Conservation (phyloP, 2,888 invertebrate genomes). For the Vandiemenella viatica region DNA sequence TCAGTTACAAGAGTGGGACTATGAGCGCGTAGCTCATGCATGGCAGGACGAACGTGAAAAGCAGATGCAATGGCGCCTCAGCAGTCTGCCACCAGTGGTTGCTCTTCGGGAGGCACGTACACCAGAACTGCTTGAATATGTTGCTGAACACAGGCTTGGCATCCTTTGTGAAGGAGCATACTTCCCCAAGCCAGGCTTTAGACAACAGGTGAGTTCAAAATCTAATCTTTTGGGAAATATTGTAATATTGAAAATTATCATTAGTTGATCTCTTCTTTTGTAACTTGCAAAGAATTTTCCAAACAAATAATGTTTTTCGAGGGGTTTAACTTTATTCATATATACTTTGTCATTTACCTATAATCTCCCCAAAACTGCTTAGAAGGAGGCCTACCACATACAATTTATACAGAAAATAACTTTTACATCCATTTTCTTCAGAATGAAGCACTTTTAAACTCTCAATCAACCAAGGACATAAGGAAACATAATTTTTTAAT, state of each 20-base stretch:
- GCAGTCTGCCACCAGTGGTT: conserved; percentile 5
- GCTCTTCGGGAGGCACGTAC: conserved; percentile 4
- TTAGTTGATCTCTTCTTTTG: not conserved
- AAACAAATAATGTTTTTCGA: too few species aligned
- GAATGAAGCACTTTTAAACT: too few species aligned
- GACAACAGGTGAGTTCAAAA: conserved; percentile 11
- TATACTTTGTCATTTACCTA: too few species aligned
- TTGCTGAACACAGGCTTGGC: conserved; percentile 8
- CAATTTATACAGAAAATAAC: too few species aligned
- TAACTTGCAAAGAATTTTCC: too few species aligned
- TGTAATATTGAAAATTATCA: not conserved
- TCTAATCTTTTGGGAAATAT: not conserved
- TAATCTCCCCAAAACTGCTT: too few species aligned
- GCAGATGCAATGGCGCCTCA: conserved; percentile 7
- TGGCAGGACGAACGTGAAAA: conserved; percentile 9
- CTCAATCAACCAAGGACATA: too few species aligned
- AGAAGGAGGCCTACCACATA: too few species aligned
- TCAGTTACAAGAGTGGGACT: conserved; percentile 5
- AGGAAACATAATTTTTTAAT: too few species aligned
- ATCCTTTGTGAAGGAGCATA: conserved; percentile 6
- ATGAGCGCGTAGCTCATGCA: conserved; percentile 5
- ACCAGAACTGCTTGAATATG: conserved; percentile 1
- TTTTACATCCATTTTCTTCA: too few species aligned
- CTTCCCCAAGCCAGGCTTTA: conserved; percentile 8
- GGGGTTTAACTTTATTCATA: too few species aligned